A percentile compares a stretch with the other conserved stretches of the same genome.
Evolutionary conservation across 2,113 vertebrate species (phyloP).

Genomic region (Alaudala cheleensis): DNA sequence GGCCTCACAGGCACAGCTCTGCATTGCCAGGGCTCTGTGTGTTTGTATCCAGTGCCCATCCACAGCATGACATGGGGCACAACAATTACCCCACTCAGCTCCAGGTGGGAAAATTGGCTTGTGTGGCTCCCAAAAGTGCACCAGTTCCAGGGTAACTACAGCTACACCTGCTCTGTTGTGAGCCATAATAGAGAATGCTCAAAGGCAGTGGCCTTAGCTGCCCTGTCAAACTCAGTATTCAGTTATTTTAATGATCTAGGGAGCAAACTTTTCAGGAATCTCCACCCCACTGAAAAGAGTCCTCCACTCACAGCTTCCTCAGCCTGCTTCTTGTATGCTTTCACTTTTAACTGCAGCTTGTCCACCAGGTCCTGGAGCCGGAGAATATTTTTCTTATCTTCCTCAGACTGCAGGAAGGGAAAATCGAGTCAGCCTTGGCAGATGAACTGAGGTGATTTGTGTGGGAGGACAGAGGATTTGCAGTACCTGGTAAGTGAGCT

Average conservation of each 20-base stretch:
- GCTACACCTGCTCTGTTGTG: neutral
- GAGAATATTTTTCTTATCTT: conserved; percentile 81
- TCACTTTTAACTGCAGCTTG: conserved; percentile 90
- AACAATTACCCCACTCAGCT: neutral
- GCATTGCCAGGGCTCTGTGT: rapidly evolving
- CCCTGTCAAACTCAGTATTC: neutral
- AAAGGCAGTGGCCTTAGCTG: neutral
- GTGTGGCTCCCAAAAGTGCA: neutral
- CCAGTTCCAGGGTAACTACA: neutral
- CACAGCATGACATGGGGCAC: neutral
- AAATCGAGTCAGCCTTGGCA: neutral
- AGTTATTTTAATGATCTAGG: neutral
- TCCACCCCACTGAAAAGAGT: conserved; percentile 55
- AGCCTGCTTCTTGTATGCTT: conserved; percentile 91
- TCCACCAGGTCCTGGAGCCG: conserved; percentile 81
- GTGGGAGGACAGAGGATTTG: neutral
- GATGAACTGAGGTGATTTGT: rapidly evolving
- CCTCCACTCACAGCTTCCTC: conserved; percentile 85
- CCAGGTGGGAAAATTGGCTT: neutral
- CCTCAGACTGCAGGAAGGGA: conserved; percentile 75
- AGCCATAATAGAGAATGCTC: neutral
- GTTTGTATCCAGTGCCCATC: no score
- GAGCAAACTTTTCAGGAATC: neutral
- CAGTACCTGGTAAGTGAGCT: conserved; percentile 80
- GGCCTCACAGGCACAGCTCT: conserved; percentile 22